Evolutionary conservation across 2,888 invertebrate genomes (phyloP), one percentile per base, ranked within the genome.

Genomic region (Noctuana brunneofusca): DNA sequence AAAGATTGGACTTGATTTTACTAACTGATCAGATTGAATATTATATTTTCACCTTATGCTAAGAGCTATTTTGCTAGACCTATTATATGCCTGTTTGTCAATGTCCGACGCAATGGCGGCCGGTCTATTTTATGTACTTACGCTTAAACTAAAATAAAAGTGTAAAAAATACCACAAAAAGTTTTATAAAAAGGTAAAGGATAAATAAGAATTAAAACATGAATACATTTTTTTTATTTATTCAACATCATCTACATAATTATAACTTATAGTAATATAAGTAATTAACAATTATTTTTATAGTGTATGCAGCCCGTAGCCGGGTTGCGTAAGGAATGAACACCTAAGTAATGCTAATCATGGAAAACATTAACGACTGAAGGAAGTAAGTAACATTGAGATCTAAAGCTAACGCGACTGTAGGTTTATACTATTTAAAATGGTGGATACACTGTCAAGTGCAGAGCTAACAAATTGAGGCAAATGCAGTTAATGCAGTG

Each of bases 221-320:
- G 16, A 14, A 43, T 38, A 68, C 55, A 66, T 75, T 83, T 82
- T 83, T 81, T 83, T 80, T 84, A 83, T 89, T 89, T 89, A 89
- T 86, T 89, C 73, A 89, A 89, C 89, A 88, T 80, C 78, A 71
- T 84, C 78, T 75, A 87, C 81, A 78, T n/a, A n/a, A n/a, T n/a
- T 86, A 86, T 84, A 86, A 86, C 85, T 87, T 87, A 87, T 79
- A 87, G 80, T 84, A 83, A 83, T 81, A 86, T 87, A 87, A 87
- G 80, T 84, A 83, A 83, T 81, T 86, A 88, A 87, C 86, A 87
- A 87, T 84, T 70, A 60, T 79, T 76, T 75, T 78, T 76, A 71
- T 77, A 76, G 74, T 72, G 69, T 62, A 62, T 71, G 70, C 65
- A 69, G 75, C 75, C 74, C 73, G 69, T 55, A 62, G 55, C 56